phyloP scores from a whole-genome alignment of 2,888 invertebrate genomes.

The Suillia variegata region DNA sequence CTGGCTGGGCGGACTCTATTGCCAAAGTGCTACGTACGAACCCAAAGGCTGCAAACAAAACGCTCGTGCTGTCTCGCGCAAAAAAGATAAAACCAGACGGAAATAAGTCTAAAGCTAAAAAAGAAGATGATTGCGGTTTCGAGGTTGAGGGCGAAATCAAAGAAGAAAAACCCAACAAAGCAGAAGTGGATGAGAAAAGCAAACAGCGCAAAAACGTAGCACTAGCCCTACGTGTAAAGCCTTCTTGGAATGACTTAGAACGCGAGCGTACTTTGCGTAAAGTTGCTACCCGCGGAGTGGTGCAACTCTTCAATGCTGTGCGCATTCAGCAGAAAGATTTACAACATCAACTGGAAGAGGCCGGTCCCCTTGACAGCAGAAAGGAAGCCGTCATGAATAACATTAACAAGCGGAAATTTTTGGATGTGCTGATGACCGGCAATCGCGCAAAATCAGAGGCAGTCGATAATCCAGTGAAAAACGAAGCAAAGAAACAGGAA shows the following conservation, averaged over 20 bases:
- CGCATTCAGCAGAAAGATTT: conserved; percentile 81
- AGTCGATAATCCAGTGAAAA: conserved; percentile 62
- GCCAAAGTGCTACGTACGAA: conserved; percentile 77
- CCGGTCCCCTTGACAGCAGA: conserved; percentile 77
- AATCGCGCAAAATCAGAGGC: conserved; percentile 65
- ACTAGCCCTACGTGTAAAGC: conserved; percentile 70
- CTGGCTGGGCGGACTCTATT: conserved; percentile 83
- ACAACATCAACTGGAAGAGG: conserved; percentile 71
- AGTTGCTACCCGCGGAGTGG: conserved; percentile 91
- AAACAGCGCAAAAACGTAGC: conserved; percentile 61
- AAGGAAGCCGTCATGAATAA: conserved; percentile 77
- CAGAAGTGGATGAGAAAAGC: conserved; percentile 38
- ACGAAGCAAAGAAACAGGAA: conserved; percentile 62
- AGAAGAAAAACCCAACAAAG: conserved; percentile 59
- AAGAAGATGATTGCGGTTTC: conserved; percentile 64
- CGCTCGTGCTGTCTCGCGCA: conserved; percentile 78
- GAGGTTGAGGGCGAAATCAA: conserved; percentile 70
- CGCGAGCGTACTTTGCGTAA: conserved; percentile 77
- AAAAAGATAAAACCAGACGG: conserved; percentile 70
- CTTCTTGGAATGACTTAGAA: conserved; percentile 75
- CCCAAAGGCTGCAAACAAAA: conserved; percentile 77
- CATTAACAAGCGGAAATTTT: conserved; percentile 73
- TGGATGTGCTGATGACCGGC: conserved; percentile 78
- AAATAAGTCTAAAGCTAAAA: conserved; percentile 56
- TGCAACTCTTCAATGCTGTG: conserved; percentile 91